A percentile compares a stretch with the other conserved stretches of the same genome.
Evolutionary conservation across 2,113 vertebrate species (phyloP).

Genomic region (Cebus imitator): DNA sequence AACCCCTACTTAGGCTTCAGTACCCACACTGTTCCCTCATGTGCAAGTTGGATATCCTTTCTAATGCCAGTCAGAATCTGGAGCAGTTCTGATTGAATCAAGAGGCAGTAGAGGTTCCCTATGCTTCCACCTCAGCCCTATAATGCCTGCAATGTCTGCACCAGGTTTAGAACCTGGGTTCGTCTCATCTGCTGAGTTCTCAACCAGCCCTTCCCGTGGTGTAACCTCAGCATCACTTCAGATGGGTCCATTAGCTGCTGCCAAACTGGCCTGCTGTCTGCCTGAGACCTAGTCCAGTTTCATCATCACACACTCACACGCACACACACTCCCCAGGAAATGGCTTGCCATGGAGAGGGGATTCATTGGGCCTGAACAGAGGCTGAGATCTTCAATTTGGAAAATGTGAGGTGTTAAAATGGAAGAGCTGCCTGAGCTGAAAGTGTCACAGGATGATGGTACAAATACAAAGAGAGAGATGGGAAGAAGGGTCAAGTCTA

Average conservation of each 20-base stretch:
- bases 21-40: neutral
- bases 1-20: neutral
- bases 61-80: neutral
- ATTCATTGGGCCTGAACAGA: neutral
- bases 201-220: neutral
- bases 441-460: neutral
- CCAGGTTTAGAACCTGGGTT: neutral
- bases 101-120: neutral
- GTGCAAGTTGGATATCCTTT: too few species aligned
- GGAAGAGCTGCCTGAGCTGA: neutral
- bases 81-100: neutral
- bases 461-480: neutral
- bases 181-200: neutral
- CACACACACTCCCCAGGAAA: neutral
- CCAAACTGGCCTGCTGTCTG: neutral
- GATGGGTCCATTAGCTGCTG: neutral
- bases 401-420: neutral
- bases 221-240: neutral
- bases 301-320: neutral
- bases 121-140: neutral
- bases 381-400: neutral
- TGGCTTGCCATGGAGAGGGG: neutral
- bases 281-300: neutral
- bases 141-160: neutral
- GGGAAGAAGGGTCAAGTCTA: neutral